Percentiles rank a stretch among this genome's conserved stretches.
These are phyloP conservation scores for Poeciliopsis prolifica DNA, from an alignment of 2,113 vertebrate species.

Conservation along the genomic window DNA sequence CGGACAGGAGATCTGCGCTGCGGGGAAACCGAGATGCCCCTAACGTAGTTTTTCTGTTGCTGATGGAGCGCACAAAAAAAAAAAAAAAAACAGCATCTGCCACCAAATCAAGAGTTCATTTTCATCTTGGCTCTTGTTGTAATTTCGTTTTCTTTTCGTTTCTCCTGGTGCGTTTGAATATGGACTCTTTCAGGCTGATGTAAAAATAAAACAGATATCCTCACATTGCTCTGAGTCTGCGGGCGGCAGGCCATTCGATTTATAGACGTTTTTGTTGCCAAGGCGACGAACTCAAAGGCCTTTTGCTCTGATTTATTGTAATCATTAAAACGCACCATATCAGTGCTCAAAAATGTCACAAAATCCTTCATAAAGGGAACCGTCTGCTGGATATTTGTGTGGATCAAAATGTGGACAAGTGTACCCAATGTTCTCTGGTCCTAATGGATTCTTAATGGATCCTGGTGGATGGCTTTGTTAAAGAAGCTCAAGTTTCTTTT, in stretches of 20 bases:
- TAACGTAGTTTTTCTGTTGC: slow-evolving; percentile 4
- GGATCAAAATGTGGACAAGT: slow-evolving; percentile 8
- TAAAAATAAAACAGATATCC: background rate
- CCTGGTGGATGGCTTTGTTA: background rate
- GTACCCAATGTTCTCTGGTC: background rate
- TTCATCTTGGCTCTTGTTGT: background rate
- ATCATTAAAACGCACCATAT: slow-evolving; percentile 21
- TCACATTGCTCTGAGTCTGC: background rate
- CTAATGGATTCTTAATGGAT: slow-evolving; percentile 25
- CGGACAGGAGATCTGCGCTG: slow-evolving; percentile 51
- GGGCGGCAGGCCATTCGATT: slow-evolving; percentile 9
- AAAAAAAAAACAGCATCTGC: background rate
- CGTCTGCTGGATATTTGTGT: background rate
- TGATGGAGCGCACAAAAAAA: background rate
- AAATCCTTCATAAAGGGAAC: slow-evolving; percentile 3
- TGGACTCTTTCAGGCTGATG: background rate
- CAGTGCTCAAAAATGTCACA: slow-evolving; percentile 1
- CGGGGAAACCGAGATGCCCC: slow-evolving; percentile 24
- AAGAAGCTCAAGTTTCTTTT: slow-evolving; percentile 12
- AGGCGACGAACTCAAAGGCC: slow-evolving; percentile 28
- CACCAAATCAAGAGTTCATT: background rate
- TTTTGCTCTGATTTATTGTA: slow-evolving; percentile 28
- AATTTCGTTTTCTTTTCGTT: background rate
- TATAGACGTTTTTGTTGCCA: slow-evolving; percentile 40
- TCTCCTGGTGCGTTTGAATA: background rate